These are phyloP conservation scores for Lutraria rhynchaena DNA, from an alignment of 1,140 invertebrate species.

Conservation along the genomic window DNA sequence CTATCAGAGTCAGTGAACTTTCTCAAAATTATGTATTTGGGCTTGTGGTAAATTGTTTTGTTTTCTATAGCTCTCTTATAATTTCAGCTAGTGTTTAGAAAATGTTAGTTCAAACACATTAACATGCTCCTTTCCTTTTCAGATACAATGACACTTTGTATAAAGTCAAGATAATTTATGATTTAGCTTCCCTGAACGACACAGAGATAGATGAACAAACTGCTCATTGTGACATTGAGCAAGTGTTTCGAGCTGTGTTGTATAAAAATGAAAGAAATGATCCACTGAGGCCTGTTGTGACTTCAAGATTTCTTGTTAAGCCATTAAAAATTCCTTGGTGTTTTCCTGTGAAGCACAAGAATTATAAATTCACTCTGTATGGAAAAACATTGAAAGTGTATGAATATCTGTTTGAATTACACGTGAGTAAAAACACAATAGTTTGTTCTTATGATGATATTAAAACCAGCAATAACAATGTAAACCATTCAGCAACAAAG, in stretches of 20 bases:
- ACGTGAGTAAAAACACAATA: slow-evolving; percentile 11
- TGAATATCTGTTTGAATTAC: slow-evolving; percentile 44
- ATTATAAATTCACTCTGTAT: slow-evolving; percentile 33
- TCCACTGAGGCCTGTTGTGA: slow-evolving; percentile 28
- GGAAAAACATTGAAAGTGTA: slow-evolving; percentile 24
- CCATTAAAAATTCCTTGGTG: slow-evolving; percentile 37
- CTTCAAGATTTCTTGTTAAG: slow-evolving; percentile 33
- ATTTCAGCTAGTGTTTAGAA: too few relatives aligned
- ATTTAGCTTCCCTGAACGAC: neutral
- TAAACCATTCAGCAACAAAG: neutral
- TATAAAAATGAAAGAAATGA: slow-evolving; percentile 33
- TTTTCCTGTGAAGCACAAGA: slow-evolving; percentile 7
- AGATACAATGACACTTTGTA: slow-evolving; percentile 39
- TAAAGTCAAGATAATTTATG: slow-evolving; percentile 45
- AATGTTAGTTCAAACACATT: too few relatives aligned
- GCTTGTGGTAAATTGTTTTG: too few relatives aligned
- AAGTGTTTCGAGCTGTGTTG: slow-evolving; percentile 35
- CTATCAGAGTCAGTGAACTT: too few relatives aligned
- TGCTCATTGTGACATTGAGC: slow-evolving; percentile 49
- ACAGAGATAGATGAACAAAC: neutral
- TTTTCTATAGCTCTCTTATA: too few relatives aligned
- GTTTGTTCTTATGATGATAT: neutral
- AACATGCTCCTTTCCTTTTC: too few relatives aligned
- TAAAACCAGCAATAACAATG: neutral
- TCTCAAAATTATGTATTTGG: too few relatives aligned